Base-by-base conservation (phyloP, 2,888 invertebrate species). In the Lasioglossum leucozonium region DNA sequence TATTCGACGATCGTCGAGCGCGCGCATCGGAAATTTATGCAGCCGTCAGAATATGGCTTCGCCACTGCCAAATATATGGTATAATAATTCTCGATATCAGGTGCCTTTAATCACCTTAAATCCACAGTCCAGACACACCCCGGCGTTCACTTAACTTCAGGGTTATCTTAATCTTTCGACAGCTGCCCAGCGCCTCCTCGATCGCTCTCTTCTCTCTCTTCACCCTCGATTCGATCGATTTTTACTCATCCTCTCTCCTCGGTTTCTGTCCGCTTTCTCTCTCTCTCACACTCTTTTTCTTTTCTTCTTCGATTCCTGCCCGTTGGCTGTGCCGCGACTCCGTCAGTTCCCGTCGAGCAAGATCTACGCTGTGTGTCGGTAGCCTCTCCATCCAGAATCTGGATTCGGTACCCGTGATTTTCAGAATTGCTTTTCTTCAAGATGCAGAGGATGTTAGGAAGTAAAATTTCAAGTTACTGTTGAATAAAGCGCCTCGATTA, bases 81-180 rank as follows among this genome's bases (percentile, higher is more conserved):
- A 93, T 94, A 94, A 94, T 94, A 94, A 95, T 95, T 94, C 93
- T 93, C 91, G 93, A 94, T 94, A 95, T 95, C 94, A 93, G 94
- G 94, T 94, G 94, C 93, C 94, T 94, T 94, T 94, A 94, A 94
- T 95, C 94, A 94, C 92, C 94, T 95, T 94, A 94, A 95, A 94
- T 94, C 94, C 94, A 95, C 94, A 94, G 93, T 87, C 87, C 88
- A 84, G 92, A 91, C 93, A 94, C 92, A 94, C 93, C 93, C 92
- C 91, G 90, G 34, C 87, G 93, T 93, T 92, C 93, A 92, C 93
- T 94, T 94, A 94, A 93, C 93, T 94, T 93, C 92, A 93, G 93
- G 94, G 94, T 94, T 94, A 95, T 95, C 95, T 95, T 94, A 94
- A 94, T 95, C 95, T 95, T 94, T 93, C 94, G 94, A 95, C 95